Conservation (phyloP, 2,888 invertebrate species). For the Folsomia candida region DNA sequence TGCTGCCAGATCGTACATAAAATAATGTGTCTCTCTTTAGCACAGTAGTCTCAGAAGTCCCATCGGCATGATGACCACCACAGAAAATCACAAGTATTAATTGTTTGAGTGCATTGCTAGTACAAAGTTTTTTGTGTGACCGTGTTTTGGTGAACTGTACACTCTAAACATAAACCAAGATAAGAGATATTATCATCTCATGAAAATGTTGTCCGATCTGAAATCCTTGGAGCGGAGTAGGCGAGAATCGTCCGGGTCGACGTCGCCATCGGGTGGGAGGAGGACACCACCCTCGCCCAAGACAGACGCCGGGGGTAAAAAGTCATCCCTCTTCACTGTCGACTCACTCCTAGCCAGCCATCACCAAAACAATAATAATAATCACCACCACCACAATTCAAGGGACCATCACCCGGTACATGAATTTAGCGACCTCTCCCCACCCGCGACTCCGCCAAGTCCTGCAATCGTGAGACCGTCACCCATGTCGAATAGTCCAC, state of each 20-base stretch:
- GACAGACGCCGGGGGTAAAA: conserved; percentile 29
- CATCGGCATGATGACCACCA: too few species aligned
- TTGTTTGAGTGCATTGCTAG: too few species aligned
- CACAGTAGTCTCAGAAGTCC: too few species aligned
- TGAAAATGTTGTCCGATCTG: conserved; percentile 47
- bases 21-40: too few species aligned
- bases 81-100: too few species aligned
- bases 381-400: conserved; percentile 19
- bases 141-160: too few species aligned
- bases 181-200: too few species aligned
- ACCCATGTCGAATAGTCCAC: conserved; percentile 50
- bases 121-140: too few species aligned
- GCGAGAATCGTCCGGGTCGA: too few species aligned
- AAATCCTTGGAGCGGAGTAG: conserved; percentile 29
- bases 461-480: conserved; percentile 49
- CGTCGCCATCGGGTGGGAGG: background rate
- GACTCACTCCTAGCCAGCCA: conserved; percentile 45
- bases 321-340: conserved; percentile 50
- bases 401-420: conserved; percentile 24
- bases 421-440: conserved; percentile 50
- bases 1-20: too few species aligned
- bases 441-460: conserved; percentile 51
- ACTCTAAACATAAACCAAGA: too few species aligned
- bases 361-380: too few species aligned
- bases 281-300: conserved; percentile 10